Base-by-base conservation (phyloP, 2,888 invertebrate species). In the Agrotis clavis region DNA sequence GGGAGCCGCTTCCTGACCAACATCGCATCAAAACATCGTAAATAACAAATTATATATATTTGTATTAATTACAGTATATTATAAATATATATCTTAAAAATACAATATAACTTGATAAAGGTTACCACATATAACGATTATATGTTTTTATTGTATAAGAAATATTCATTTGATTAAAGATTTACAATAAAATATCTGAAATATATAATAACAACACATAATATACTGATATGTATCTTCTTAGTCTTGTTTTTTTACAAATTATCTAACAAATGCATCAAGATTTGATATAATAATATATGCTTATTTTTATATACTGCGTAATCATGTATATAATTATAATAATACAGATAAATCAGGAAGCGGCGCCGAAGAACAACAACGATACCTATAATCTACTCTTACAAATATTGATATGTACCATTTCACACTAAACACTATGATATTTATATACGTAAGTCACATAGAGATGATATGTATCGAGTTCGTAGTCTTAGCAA, bases 351-450 rank as follows among this genome's bases (percentile, higher is more conserved):
- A 69, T 47, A 71, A 82, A 89, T 89, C 88, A 91, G 90, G 87
- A 88, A 91, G 90, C 91, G 89, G 86, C 92, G 90, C 87, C 91
- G 92, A 92, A 94, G 93, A 94, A 95, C 95, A 95, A 95, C 95
- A 95, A 95, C 93, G 89, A 94, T 91, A 82, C 90, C 93, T 94
- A 94, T 90, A 87, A 71, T 77, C 94, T 95, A 95, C 94, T 53
- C 93, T 94, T 94, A 94, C 47, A 78, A 66, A 53, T 87, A 90
- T 69, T 86, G 90, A 90, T 90, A 90, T 90, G 91, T 90, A 84
- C 81, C 82, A 77, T 82, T 89, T 79, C 88, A 89, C 85, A 85
- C 86, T 90, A 89, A 78, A 85, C 81, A 82, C 86, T 89, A 90
- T 79, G 86, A 86, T 85, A 83, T 87, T 77, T 87, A 83, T 85